Conservation (phyloP, 2,888 invertebrate genomes). For the Cryptocephalus primarius region DNA sequence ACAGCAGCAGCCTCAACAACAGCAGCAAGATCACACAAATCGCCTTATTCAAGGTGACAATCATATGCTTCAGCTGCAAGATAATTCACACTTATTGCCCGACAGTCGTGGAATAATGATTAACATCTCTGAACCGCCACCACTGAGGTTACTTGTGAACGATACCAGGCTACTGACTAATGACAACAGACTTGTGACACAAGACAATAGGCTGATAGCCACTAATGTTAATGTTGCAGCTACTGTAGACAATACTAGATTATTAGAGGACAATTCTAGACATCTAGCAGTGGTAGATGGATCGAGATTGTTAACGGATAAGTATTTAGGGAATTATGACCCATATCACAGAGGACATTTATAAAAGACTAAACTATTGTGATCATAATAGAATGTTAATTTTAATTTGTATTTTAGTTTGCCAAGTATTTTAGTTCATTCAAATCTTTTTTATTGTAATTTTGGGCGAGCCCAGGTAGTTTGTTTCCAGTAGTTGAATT, state of each 20-base stretch:
- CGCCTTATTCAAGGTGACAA: constrained; percentile 28
- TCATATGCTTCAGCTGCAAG: constrained; percentile 26
- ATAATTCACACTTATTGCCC: constrained; percentile 25
- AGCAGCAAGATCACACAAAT: constrained; percentile 17
- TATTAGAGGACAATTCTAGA: constrained; percentile 24
- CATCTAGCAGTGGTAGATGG: constrained; percentile 32
- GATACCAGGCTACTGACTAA: constrained; percentile 28
- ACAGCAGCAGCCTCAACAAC: constrained; percentile 4
- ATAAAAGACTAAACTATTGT: no score
- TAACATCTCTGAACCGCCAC: constrained; percentile 30
- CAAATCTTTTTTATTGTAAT: no score
- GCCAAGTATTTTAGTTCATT: no score
- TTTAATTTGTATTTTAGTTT: no score
- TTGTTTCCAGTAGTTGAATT: no score
- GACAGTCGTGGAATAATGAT: constrained; percentile 22
- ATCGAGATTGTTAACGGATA: constrained; percentile 34
- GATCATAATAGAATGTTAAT: not conserved
- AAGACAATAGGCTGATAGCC: constrained; percentile 28
- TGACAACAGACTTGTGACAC: constrained; percentile 27
- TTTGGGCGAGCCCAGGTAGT: no score
- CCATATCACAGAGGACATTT: constrained; percentile 36
- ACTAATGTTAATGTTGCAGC: constrained; percentile 21
- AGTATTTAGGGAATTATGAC: constrained; percentile 36
- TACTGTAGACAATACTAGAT: constrained; percentile 20
- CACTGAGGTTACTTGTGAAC: constrained; percentile 26